Evolutionary conservation across 2,888 invertebrate species (phyloP).

Genomic region (Perizoma affinitatum): DNA sequence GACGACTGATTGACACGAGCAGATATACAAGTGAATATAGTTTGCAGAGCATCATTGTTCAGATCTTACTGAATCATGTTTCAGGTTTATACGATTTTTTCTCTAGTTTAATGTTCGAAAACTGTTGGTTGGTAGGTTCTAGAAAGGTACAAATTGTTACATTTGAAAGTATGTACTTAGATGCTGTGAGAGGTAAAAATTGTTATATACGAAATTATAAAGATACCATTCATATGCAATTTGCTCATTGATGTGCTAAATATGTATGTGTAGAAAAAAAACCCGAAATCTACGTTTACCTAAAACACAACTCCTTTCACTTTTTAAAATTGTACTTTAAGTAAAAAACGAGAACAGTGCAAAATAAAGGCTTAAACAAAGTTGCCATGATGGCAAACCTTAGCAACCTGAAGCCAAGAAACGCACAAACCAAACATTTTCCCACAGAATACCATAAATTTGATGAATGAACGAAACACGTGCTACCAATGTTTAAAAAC

Average conservation of each 20-base stretch:
- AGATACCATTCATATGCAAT: too few species aligned
- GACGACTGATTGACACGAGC: slow-evolving; percentile 61
- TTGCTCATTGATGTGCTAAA: too few species aligned
- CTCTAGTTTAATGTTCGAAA: too few species aligned
- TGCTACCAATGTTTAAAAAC: slow-evolving; percentile 83
- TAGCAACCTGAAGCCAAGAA: slow-evolving; percentile 47
- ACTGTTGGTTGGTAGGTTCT: too few species aligned
- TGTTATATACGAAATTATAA: too few species aligned
- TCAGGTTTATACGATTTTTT: neutral
- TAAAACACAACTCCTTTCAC: too few species aligned
- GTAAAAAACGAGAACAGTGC: neutral
- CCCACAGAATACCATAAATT: slow-evolving; percentile 81
- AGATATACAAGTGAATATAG: slow-evolving; percentile 42
- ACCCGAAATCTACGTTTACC: too few species aligned
- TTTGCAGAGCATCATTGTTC: slow-evolving; percentile 32
- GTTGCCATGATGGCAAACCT: slow-evolving; percentile 13
- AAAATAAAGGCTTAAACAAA: slow-evolving; percentile 9
- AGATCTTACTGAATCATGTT: neutral
- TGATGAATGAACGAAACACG: slow-evolving; percentile 84
- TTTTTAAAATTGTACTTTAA: too few species aligned
- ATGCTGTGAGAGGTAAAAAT: too few species aligned
- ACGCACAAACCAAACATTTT: slow-evolving; percentile 74
- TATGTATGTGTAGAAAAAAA: too few species aligned
- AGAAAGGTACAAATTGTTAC: too few species aligned
- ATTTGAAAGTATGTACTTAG: too few species aligned